Evolutionary conservation across 2,797 vertebrate species (phyloP).

Genomic region (Varecia variegata): DNA sequence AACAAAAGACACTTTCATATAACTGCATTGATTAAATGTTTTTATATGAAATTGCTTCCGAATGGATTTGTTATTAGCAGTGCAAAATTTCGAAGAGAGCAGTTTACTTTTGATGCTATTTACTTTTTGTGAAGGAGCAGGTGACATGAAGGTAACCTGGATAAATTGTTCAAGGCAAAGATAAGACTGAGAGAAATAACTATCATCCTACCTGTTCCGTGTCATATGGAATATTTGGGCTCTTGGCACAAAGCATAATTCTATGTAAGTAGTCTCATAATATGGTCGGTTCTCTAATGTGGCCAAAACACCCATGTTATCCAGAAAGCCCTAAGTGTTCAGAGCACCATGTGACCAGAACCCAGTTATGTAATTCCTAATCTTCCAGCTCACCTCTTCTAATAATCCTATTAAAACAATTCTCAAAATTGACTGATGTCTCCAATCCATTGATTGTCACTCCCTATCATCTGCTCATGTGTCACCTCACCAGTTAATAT

Average conservation of each 20-base stretch:
- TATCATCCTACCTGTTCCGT: not conserved
- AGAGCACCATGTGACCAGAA: not conserved
- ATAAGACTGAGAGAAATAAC: not conserved
- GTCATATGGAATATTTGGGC: not conserved
- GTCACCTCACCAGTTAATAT: not conserved
- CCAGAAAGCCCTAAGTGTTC: not conserved
- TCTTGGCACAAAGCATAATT: not conserved
- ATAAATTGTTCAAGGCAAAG: not conserved
- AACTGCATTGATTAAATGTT: not conserved
- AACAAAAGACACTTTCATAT: not conserved
- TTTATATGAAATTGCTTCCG: not conserved
- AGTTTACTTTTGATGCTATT: not conserved
- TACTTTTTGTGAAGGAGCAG: not conserved
- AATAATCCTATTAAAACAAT: not conserved
- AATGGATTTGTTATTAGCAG: not conserved
- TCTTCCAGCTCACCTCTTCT: not conserved
- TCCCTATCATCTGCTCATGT: not conserved
- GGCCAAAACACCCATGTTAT: not conserved
- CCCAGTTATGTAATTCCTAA: not conserved
- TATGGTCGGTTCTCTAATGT: not conserved
- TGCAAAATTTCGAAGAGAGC: not conserved
- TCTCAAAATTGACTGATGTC: not conserved
- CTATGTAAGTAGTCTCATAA: not conserved
- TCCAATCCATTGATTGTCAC: not conserved
- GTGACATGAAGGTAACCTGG: not conserved